phyloP scores from a whole-genome alignment of 2,113 vertebrate genomes.

The Xenopus laevis region DNA sequence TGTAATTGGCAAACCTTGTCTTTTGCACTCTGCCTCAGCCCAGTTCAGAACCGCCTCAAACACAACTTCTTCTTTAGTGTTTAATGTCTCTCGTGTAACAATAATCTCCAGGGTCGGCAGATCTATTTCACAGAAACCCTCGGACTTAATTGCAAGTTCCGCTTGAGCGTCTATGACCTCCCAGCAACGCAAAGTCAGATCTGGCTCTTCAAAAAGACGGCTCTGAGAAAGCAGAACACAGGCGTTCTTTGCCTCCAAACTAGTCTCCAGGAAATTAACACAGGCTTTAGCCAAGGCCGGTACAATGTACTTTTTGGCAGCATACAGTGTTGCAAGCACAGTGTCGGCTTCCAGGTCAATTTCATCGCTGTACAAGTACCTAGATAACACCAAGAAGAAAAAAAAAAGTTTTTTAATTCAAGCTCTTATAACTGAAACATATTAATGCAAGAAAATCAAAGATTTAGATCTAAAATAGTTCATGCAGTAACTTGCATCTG shows the following conservation, averaged over 20 bases:
- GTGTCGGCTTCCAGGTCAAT: conserved; percentile 94
- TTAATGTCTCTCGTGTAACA: conserved; percentile 84
- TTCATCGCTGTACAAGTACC: conserved; percentile 97
- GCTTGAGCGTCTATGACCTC: conserved; percentile 96
- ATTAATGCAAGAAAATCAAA: too few relatives aligned
- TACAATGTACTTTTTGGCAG: conserved; percentile 97
- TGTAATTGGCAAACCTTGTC: conserved; percentile 70
- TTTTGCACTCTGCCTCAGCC: conserved; percentile 86
- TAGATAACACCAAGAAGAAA: conserved; percentile 49
- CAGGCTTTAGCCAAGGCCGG: conserved; percentile 88
- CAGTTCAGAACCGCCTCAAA: conserved; percentile 86
- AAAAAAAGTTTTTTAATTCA: too few relatives aligned
- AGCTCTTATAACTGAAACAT: too few relatives aligned
- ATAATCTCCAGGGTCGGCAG: conserved; percentile 87
- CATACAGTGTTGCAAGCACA: conserved; percentile 90
- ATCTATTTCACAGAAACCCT: conserved; percentile 93
- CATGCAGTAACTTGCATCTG: too few relatives aligned
- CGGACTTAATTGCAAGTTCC: conserved; percentile 85
- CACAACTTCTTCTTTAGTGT: conserved; percentile 87
- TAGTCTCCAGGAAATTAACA: conserved; percentile 91
- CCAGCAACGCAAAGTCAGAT: conserved; percentile 94
- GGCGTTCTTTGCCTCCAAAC: conserved; percentile 90
- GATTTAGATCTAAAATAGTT: too few relatives aligned
- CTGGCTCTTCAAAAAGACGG: conserved; percentile 93
- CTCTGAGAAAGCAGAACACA: conserved; percentile 95